phyloP scores from a whole-genome alignment of 2,888 invertebrate species.

The Sinohyriopsis cumingii region DNA sequence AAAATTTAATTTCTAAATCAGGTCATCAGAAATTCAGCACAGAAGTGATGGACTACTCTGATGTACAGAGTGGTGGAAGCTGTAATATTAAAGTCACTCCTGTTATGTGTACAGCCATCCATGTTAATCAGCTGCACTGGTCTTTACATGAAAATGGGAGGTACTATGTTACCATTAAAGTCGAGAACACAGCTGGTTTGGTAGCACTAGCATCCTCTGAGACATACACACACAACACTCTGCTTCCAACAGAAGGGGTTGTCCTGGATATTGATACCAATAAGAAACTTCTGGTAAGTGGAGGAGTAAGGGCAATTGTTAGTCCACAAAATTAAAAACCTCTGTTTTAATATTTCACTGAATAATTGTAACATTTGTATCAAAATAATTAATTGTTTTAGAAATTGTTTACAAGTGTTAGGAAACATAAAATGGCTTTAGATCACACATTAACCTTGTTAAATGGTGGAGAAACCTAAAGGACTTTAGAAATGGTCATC shows the following conservation, averaged over 20 bases:
- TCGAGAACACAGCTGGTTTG: conserved; percentile 30
- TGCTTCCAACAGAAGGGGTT: conserved; percentile 29
- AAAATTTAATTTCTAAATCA: conserved; percentile 6
- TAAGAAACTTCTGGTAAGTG: background rate
- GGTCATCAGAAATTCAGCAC: conserved; percentile 4
- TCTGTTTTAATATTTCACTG: too few relatives aligned
- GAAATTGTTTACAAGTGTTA: too few relatives aligned
- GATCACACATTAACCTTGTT: too few relatives aligned
- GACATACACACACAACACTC: conserved; percentile 32
- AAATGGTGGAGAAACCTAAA: too few relatives aligned
- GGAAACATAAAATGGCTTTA: too few relatives aligned
- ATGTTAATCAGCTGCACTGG: conserved; percentile 25
- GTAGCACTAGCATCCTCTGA: conserved; percentile 24
- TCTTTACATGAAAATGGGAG: conserved; percentile 27
- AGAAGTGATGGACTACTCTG: conserved; percentile 12
- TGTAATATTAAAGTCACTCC: conserved; percentile 14
- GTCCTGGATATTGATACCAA: conserved; percentile 28
- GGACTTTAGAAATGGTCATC: too few relatives aligned
- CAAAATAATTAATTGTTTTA: too few relatives aligned
- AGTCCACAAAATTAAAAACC: too few relatives aligned
- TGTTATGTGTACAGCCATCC: conserved; percentile 25
- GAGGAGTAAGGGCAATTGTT: too few relatives aligned
- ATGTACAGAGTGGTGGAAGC: conserved; percentile 13
- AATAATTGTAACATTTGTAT: too few relatives aligned
- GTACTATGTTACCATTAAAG: conserved; percentile 39